Evolutionary conservation across 2,113 vertebrate species (phyloP), one percentile per base, ranked within the genome.

Genomic region (Rattus norvegicus): DNA sequence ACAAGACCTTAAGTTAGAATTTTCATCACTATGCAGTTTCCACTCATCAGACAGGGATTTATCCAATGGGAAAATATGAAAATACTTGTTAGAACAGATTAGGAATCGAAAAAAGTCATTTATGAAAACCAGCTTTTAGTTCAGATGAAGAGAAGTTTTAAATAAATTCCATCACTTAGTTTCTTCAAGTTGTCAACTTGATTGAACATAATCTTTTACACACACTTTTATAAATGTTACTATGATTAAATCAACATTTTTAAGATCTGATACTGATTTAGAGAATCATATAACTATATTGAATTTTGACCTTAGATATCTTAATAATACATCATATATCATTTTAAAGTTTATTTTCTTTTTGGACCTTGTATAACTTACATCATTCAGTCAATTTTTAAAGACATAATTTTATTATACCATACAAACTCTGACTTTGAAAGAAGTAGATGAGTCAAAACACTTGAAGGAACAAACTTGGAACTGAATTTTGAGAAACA

Each of bases 401-500:
- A 85, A 85, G 30, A 7, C 10, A 49, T 22, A 7, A 12, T 52
- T 52, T 69, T 87, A 69, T 33, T 86, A 52, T 49, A 20, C 3
- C 5, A 1, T 24, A 13, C 4, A 87, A 87, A 87, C 13, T 56
- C 20, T 17, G 4, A 39, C 33, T 72, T 72, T 56, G 49, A 72
- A 6, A 73, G 20, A 17, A 56, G 24, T 3, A 39, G 33, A 3
- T 9, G 11, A 54, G 65, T 13, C 12, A 36, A 87, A 63, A 24
- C 84, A 36, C 94, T 75, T 88, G 20, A 10, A 33, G 22, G 54
- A 72, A 12, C 52, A 47, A 24, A 84, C 11, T 77, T 47, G 19
- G 8, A 84, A 88, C 30, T 80, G 17, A 92, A 95, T 49, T 90
- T 84, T 96, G 95, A 89, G 73, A 97, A 93, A 93, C 7, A 88